A percentile compares a stretch with the other conserved stretches of the same genome.
phyloP scores from a whole-genome alignment of 1,140 invertebrate genomes.

The Sarcophaga peregrina region DNA sequence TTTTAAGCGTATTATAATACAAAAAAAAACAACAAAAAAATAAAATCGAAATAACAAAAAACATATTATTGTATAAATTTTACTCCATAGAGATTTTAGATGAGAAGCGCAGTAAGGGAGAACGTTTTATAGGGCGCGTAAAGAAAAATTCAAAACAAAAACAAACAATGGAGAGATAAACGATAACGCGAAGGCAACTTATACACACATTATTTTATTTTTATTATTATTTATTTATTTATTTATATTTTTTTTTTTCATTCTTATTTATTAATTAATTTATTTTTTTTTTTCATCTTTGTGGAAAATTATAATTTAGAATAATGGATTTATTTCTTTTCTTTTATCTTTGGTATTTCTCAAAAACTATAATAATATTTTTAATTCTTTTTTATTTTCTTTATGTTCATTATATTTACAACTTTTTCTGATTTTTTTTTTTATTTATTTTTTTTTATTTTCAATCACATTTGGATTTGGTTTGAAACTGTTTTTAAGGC shows the following conservation, averaged over 20 bases:
- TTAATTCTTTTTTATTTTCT: background rate
- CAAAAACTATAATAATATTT: conserved; percentile 3
- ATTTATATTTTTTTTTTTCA: conserved; percentile 6
- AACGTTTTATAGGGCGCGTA: conserved; percentile 29
- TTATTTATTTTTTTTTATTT: conserved; percentile 28
- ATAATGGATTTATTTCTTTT: conserved; percentile 23
- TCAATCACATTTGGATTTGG: background rate
- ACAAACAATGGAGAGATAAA: conserved; percentile 18
- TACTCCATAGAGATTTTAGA: background rate
- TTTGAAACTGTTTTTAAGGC: background rate
- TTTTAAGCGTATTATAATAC: background rate
- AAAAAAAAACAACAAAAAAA: background rate
- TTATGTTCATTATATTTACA: background rate
- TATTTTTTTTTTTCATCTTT: background rate
- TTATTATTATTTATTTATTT: conserved; percentile 4
- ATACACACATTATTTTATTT: conserved; percentile 12
- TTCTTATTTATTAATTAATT: background rate
- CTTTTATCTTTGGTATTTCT: background rate
- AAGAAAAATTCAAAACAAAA: conserved; percentile 26
- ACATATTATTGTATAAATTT: no score
- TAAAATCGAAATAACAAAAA: no score
- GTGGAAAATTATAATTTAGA: background rate
- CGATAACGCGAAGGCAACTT: background rate
- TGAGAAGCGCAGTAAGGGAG: background rate
- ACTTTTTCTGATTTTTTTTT: conserved; percentile 10